Evolutionary conservation across 92 coral and sea anemone species (phyloP), one percentile per base, ranked within the genome.

Genomic region (Porites lobata): DNA sequence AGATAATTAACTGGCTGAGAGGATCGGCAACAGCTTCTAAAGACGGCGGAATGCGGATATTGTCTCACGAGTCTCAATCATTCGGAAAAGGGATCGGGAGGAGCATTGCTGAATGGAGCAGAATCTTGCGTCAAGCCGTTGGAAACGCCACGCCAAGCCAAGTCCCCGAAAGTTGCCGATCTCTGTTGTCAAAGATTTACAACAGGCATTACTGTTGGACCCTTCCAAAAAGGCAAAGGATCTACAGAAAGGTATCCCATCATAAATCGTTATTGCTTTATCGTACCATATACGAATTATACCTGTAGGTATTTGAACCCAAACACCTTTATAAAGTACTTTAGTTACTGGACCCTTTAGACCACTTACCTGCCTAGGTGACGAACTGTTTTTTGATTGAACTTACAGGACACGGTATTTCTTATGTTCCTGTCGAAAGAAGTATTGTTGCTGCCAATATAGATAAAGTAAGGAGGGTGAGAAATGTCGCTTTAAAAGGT

Each of bases 111-210:
- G 32, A 26, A 26, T 26, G 32, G 32, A 26, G 32, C 32, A 26
- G 32, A 26, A 26, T 26, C 32, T 26, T 26, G 32, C 32, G 32
- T 26, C 32, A 26, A 26, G 32, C 32, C 32, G 32, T 26, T 26
- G 32, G 32, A 26, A n/a, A n/a, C n/a, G 70, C 51, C 86, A 82
- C 52, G 65, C 66, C 19, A 82, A 70, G 63, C 86, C 86, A 10
- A 70, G 77, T 52, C 77, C 86, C 13, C 86, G 72, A 21, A 69
- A 65, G 24, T 38, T 82, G 24, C 77, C 76, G 32, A 32, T 13
- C 1, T 15, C 43, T 10, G 15, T 82, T 10, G 29, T 43, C 24
- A 21, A 53, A 1, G 86, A 82, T n/a, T 50, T 82, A 65, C 43
- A 47, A 9, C 9, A 71, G 56, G 63, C 77, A 12, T 22, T 70